These are phyloP conservation scores for Cotesia glomerata DNA, from an alignment of 1,140 invertebrate species.

Conservation along the genomic window DNA sequence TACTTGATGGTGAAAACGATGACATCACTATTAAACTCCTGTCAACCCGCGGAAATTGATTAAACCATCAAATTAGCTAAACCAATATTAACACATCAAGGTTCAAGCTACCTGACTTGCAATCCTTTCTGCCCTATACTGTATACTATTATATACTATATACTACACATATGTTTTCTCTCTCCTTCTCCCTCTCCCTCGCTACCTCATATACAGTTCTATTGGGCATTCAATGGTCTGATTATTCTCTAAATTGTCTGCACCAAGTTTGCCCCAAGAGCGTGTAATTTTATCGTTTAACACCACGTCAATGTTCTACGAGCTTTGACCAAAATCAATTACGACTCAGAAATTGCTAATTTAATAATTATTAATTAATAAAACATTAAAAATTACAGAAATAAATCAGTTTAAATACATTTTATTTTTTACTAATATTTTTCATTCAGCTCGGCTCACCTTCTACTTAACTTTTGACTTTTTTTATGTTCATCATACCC, in stretches of 20 bases:
- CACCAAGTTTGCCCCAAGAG: constrained; percentile 26
- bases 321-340: not conserved
- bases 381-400: too few relatives aligned
- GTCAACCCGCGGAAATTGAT: constrained; percentile 63
- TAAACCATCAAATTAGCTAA: constrained; percentile 65
- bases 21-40: constrained; percentile 64
- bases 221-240: constrained; percentile 32
- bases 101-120: constrained; percentile 34
- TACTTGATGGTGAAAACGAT: constrained; percentile 59
- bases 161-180: not conserved
- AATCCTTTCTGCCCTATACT: constrained; percentile 1
- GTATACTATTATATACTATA: too few relatives aligned
- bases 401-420: too few relatives aligned
- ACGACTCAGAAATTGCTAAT: not conserved
- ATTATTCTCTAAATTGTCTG: constrained; percentile 33
- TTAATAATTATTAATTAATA: too few relatives aligned
- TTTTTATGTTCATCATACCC: not conserved
- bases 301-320: constrained; percentile 10
- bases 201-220: constrained; percentile 15
- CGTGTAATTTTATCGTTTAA: constrained; percentile 23
- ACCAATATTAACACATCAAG: constrained; percentile 61
- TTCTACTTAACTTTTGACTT: not conserved
- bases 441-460: not conserved
- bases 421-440: not conserved
- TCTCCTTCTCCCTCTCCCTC: constrained; percentile 10